These are phyloP conservation scores for Stegostoma tigrinum DNA, from an alignment of 2,113 vertebrate genomes.

Conservation along the genomic window DNA sequence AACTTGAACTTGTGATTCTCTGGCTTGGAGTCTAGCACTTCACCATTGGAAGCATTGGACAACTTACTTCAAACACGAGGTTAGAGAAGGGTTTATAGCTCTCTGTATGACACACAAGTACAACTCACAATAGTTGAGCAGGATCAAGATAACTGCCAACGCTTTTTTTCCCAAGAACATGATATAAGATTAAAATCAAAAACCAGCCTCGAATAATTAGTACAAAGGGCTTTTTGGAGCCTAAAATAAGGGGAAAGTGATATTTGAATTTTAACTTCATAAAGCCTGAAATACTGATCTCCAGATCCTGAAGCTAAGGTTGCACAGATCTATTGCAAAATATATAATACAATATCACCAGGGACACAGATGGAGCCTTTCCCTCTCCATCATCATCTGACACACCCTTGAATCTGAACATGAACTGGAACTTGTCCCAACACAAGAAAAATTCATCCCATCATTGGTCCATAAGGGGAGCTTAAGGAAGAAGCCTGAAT, in stretches of 20 bases:
- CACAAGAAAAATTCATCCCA: not conserved
- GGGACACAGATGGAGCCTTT: not conserved
- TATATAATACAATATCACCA: not conserved
- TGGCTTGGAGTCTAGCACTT: not conserved
- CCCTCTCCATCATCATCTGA: not conserved
- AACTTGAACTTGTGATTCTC: conserved; percentile 8
- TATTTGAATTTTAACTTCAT: not conserved
- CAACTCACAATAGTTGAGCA: not conserved
- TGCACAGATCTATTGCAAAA: not conserved
- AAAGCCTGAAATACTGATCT: not conserved
- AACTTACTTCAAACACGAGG: not conserved
- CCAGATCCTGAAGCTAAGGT: not conserved
- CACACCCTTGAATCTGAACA: not conserved
- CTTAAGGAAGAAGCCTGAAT: not conserved
- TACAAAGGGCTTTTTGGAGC: not conserved
- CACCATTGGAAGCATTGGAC: not conserved
- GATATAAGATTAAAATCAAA: not conserved
- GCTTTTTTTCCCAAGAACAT: not conserved
- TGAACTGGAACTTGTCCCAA: not conserved
- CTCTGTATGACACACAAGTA: not conserved
- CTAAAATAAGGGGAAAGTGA: not conserved
- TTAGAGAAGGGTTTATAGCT: not conserved
- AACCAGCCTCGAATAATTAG: not conserved
- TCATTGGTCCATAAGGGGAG: not conserved
- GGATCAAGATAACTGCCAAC: not conserved